Base-by-base conservation (phyloP, 2,797 vertebrate species). In the Anableps anableps region DNA sequence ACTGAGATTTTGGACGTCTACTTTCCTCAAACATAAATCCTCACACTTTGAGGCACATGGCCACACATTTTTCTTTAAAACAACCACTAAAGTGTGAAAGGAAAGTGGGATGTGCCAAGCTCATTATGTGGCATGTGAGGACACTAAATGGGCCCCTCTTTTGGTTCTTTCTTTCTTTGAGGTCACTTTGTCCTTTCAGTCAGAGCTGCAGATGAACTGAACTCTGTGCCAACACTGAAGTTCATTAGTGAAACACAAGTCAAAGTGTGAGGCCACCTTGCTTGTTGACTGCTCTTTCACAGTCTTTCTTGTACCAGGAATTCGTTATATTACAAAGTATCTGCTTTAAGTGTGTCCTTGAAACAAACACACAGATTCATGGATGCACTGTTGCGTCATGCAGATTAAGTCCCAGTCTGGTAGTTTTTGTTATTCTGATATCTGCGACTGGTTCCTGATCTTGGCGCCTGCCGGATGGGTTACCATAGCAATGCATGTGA, bases 221-320 rank as follows among this genome's bases (percentile, higher is more conserved):
- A 79, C 83, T 83, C 77, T 75, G 81, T 89, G 89, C 88, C 91
- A 89, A 47, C 68, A 79, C 83, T 80, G 82, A 86, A 88, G 87
- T 93, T 93, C 93, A 93, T 91, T 91, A 91, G 86, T 72, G 87
- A 93, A 86, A 86, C 91, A 90, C 81, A 86, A 90, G 91, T 93
- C 90, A 88, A 90, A 89, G 83, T 89, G 80, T 88, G 81, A 91
- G 82, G 83, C 90, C 91, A 93, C 89, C 89, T 88, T 88, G 89
- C 82, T 81, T 88, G 81, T 78, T 89, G 83, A 91, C 89, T 87
- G 82, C 71, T 83, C 85, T 85, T 76, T 88, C 78, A 78, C 81
- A 81, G 64, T 86, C 70, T 47, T 26, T 87, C 43, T 83, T 87
- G 84, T 88, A 79, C 87, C 64, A 74, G 64, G 75, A 80, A 75